Conservation (phyloP, 2,797 vertebrate genomes). For the Taeniopygia guttata region DNA sequence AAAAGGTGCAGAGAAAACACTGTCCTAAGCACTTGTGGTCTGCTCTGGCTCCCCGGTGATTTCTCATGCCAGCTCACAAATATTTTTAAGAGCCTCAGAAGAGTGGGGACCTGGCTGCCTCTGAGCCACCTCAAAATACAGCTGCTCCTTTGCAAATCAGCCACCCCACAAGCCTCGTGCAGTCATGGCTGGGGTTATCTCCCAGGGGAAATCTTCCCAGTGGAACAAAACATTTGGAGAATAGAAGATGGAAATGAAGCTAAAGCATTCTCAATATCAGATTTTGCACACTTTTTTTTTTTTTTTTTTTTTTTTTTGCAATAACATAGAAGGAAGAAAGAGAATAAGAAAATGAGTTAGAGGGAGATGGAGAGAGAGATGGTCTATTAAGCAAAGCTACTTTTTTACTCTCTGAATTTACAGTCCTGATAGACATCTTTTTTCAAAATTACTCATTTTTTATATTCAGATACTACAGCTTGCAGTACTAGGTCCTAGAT, state of each 20-base stretch:
- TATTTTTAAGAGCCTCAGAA: neutral
- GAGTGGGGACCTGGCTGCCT: neutral
- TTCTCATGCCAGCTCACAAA: constrained; percentile 18
- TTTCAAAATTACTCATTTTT: constrained; percentile 47
- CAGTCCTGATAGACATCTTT: constrained; percentile 50
- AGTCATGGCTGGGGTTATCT: neutral
- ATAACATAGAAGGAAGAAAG: constrained; percentile 8
- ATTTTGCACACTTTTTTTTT: neutral
- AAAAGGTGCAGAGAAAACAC: constrained; percentile 31
- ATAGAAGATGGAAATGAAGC: constrained; percentile 25
- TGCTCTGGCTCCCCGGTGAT: neutral
- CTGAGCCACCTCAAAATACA: neutral
- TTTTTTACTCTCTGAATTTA: constrained; percentile 35
- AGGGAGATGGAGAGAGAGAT: constrained; percentile 16
- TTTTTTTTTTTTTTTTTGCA: neutral
- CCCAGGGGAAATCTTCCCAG: neutral
- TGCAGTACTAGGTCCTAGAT: constrained; percentile 32
- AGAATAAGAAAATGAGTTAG: constrained; percentile 48
- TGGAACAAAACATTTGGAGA: constrained; percentile 14
- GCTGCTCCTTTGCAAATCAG: neutral
- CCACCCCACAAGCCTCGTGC: neutral
- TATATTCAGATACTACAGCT: constrained; percentile 33
- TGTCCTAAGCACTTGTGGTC: constrained; percentile 28
- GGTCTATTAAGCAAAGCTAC: constrained; percentile 36
- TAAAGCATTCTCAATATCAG: neutral